A percentile compares a stretch with the other conserved stretches of the same genome.
These are phyloP conservation scores for Platynereis dumerilii DNA, from an alignment of 2,888 invertebrate species.

Conservation along the genomic window DNA sequence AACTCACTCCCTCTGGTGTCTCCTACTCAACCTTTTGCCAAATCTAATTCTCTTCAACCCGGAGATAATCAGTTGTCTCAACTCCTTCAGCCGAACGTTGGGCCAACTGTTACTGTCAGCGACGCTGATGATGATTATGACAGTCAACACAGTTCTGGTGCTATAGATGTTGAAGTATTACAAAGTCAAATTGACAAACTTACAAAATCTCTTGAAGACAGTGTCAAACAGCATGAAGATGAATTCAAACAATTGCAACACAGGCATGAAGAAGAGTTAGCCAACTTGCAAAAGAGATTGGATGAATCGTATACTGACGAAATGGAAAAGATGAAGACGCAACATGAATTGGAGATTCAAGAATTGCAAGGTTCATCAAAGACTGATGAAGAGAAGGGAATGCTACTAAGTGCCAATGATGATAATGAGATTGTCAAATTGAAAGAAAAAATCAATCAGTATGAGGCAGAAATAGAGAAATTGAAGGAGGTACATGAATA, in stretches of 20 bases:
- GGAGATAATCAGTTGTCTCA: too few relatives aligned
- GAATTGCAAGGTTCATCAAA: background rate
- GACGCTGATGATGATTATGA: too few relatives aligned
- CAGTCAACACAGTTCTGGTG: too few relatives aligned
- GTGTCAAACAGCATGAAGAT: background rate
- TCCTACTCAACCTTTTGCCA: too few relatives aligned
- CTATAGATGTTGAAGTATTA: too few relatives aligned
- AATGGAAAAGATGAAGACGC: background rate
- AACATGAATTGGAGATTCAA: background rate
- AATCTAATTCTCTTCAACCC: too few relatives aligned
- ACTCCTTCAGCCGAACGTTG: too few relatives aligned
- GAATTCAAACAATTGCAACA: background rate
- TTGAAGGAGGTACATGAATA: conserved; percentile 10
- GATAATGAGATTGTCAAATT: conserved; percentile 12
- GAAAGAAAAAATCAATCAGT: background rate
- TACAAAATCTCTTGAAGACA: conserved; percentile 8
- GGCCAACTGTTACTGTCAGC: too few relatives aligned
- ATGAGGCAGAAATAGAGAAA: conserved; percentile 3
- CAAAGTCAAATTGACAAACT: too few relatives aligned
- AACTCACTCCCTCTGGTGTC: too few relatives aligned
- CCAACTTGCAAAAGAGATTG: background rate
- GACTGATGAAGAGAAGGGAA: background rate
- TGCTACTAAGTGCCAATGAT: background rate
- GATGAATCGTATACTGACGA: background rate
- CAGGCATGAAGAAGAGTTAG: background rate